A percentile compares a stretch with the other conserved stretches of the same genome.
phyloP scores from a whole-genome alignment of 1,140 invertebrate genomes.

The Procambarus clarkii region DNA sequence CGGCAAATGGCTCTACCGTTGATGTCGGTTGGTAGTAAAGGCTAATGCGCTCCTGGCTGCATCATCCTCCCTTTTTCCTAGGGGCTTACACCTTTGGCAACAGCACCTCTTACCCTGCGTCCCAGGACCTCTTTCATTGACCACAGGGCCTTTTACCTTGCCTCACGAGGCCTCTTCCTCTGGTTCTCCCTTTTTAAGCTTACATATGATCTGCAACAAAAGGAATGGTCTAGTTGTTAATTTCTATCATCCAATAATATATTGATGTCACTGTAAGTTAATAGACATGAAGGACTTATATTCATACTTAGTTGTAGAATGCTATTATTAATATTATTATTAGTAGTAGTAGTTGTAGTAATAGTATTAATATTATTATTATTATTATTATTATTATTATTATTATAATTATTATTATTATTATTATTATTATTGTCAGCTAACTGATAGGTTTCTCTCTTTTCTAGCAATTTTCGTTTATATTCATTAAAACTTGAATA shows the following conservation, averaged over 20 bases:
- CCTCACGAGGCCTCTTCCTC: conserved; percentile 70
- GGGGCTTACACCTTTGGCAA: too few relatives aligned
- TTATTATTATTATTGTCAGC: too few relatives aligned
- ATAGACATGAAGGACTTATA: neutral
- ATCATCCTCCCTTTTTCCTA: neutral
- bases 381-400: too few relatives aligned
- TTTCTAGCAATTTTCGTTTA: too few relatives aligned
- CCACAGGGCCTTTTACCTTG: too few relatives aligned
- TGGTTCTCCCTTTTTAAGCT: conserved; percentile 75
- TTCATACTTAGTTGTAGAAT: neutral
- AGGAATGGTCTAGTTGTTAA: conserved; percentile 39
- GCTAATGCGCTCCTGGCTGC: neutral
- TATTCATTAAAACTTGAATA: too few relatives aligned
- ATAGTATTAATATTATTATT: neutral
- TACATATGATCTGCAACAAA: conserved; percentile 74
- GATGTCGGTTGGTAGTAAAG: neutral
- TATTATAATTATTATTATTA: too few relatives aligned
- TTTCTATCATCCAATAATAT: neutral
- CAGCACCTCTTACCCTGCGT: too few relatives aligned
- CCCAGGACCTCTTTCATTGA: conserved; percentile 4
- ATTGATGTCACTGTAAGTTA: neutral
- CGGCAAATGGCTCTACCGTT: neutral
- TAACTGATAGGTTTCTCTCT: too few relatives aligned
- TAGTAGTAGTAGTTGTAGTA: neutral
- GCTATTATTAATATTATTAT: neutral